phyloP scores from a whole-genome alignment of 2,113 vertebrate species.

The Hyaena hyaena region DNA sequence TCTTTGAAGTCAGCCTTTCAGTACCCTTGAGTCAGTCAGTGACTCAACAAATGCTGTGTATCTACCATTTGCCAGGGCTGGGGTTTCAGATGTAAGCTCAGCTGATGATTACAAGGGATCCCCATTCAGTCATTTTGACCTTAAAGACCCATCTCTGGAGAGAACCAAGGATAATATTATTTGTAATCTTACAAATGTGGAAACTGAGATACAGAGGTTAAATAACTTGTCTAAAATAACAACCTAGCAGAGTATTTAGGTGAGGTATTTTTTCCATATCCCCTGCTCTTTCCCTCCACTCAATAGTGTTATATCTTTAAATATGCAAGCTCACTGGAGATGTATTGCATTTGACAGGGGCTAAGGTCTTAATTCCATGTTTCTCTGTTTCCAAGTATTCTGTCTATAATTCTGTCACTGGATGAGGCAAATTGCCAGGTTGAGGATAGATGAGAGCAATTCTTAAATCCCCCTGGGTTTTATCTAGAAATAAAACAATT shows the following conservation, averaged over 20 bases:
- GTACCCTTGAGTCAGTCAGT: not conserved
- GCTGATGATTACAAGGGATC: not conserved
- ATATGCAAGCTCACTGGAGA: not conserved
- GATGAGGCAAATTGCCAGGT: not conserved
- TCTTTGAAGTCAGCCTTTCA: not conserved
- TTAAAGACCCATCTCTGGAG: not conserved
- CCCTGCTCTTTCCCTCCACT: not conserved
- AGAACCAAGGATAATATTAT: not conserved
- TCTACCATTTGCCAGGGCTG: not conserved
- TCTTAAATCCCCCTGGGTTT: not conserved
- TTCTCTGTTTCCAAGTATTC: not conserved
- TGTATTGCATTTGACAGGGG: not conserved
- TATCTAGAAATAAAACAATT: slow-evolving; percentile 30
- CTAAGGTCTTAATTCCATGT: not conserved
- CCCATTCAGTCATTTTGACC: not conserved
- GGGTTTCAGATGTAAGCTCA: not conserved
- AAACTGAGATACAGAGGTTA: not conserved
- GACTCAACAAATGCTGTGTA: not conserved
- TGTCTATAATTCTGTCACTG: not conserved
- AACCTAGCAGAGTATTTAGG: not conserved
- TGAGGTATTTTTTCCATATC: not conserved
- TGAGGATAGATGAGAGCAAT: not conserved
- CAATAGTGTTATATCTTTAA: not conserved
- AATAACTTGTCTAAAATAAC: not conserved
- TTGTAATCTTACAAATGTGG: not conserved